Conservation (phyloP, 2,113 vertebrate genomes). For the Romanogobio albipinnatus region DNA sequence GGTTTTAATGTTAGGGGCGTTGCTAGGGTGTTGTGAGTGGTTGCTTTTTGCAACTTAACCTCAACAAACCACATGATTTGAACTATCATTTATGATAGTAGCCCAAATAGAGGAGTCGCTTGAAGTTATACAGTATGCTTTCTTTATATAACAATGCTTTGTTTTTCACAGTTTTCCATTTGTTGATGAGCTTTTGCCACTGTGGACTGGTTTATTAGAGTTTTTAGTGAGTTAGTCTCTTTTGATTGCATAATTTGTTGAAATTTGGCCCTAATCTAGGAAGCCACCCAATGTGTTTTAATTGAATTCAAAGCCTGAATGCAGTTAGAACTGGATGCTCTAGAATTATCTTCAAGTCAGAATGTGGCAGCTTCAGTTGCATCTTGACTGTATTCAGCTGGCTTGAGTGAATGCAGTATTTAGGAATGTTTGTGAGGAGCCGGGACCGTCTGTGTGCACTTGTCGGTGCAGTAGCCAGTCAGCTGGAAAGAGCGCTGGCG, state of each 20-base stretch:
- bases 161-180: background rate
- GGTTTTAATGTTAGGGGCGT: background rate
- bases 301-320: background rate
- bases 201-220: background rate
- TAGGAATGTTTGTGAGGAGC: background rate
- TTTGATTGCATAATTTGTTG: background rate
- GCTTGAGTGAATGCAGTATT: background rate
- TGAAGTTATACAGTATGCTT: background rate
- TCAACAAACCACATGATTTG: background rate
- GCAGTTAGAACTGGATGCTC: background rate
- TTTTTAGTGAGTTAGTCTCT: background rate
- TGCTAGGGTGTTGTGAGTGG: background rate
- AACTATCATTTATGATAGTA: background rate
- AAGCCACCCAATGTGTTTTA: background rate
- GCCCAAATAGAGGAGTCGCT: background rate
- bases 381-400: conserved; percentile 11
- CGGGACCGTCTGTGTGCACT: conserved; percentile 87
- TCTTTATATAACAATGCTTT: background rate
- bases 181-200: background rate
- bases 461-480: conserved; percentile 89
- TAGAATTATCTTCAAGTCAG: background rate
- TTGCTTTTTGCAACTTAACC: background rate
- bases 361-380: background rate
- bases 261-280: background rate
- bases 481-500: conserved; percentile 78